Percentiles rank a stretch among this genome's conserved stretches.
phyloP scores from a whole-genome alignment of 2,888 invertebrate species.

The Gastracanthus pulcherrimus region DNA sequence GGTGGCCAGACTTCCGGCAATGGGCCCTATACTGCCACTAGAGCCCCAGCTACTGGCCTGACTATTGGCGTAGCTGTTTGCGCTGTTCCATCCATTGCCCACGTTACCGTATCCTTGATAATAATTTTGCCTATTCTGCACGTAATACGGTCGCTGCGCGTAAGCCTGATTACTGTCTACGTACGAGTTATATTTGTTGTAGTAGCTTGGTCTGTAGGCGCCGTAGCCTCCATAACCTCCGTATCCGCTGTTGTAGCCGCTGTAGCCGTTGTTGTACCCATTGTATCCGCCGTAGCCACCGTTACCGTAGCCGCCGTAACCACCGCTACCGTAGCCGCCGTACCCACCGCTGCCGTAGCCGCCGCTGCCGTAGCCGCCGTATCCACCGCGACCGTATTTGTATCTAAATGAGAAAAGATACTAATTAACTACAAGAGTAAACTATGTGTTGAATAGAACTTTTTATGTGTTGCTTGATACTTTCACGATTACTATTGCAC shows the following conservation, averaged over 20 bases:
- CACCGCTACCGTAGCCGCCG: conserved; percentile 31
- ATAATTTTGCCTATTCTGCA: conserved; percentile 16
- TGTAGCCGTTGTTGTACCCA: conserved; percentile 32
- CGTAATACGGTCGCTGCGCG: conserved; percentile 39
- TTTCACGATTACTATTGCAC: too few species aligned
- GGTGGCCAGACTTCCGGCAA: conserved; percentile 12
- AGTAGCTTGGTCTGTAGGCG: conserved; percentile 50
- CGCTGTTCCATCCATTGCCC: background rate
- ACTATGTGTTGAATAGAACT: background rate
- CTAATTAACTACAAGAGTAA: conserved; percentile 9
- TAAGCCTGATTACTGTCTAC: conserved; percentile 47
- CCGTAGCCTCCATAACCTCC: conserved; percentile 40
- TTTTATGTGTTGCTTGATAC: background rate
- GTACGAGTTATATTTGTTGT: conserved; percentile 51
- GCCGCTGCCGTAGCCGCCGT: conserved; percentile 39
- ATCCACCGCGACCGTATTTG: conserved; percentile 48
- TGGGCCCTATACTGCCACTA: conserved; percentile 37
- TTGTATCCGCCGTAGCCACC: conserved; percentile 25
- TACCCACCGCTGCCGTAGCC: conserved; percentile 29
- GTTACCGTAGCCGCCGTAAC: conserved; percentile 33
- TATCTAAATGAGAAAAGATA: conserved; percentile 41
- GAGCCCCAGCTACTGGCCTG: conserved; percentile 53
- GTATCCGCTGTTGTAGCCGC: conserved; percentile 34
- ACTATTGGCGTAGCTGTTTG: conserved; percentile 50
- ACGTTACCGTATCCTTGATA: conserved; percentile 12